A percentile compares a stretch with the other conserved stretches of the same genome.
Conservation (phyloP, 1,140 invertebrate species). For the Listronotus bonariensis region DNA sequence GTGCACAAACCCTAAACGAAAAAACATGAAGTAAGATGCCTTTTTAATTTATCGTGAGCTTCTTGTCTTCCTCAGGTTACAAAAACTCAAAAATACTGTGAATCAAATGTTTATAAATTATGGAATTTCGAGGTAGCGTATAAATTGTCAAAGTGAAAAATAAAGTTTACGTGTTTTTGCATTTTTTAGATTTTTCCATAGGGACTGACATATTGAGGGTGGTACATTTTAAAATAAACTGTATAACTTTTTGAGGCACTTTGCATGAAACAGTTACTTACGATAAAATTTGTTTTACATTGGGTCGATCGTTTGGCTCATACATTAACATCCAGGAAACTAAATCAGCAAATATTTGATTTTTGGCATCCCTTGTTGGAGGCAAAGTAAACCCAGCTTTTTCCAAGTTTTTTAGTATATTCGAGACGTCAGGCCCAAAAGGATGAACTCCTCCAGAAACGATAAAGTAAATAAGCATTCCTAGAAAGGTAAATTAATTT, state of each 20-base stretch:
- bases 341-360: constrained; percentile 47
- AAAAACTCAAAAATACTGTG: too few relatives aligned
- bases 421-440: constrained; percentile 45
- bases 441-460: constrained; percentile 52
- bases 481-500: constrained; percentile 17
- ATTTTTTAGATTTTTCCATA: too few relatives aligned
- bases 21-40: too few relatives aligned
- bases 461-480: constrained; percentile 54
- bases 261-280: constrained; percentile 30
- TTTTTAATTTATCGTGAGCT: too few relatives aligned
- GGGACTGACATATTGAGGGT: not conserved
- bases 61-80: too few relatives aligned
- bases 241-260: not conserved
- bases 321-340: constrained; percentile 53
- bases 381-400: constrained; percentile 36
- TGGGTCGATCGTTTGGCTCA: constrained; percentile 49
- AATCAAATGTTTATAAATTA: too few relatives aligned
- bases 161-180: too few relatives aligned
- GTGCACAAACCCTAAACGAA: too few relatives aligned
- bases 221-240: not conserved
- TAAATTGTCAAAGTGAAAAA: too few relatives aligned
- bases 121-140: too few relatives aligned
- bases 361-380: constrained; percentile 26
- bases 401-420: constrained; percentile 52
- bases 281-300: constrained; percentile 50